A percentile compares a stretch with the other conserved stretches of the same genome.
phyloP scores from a whole-genome alignment of 1,140 invertebrate species.

The Tetramorium parvispinum region DNA sequence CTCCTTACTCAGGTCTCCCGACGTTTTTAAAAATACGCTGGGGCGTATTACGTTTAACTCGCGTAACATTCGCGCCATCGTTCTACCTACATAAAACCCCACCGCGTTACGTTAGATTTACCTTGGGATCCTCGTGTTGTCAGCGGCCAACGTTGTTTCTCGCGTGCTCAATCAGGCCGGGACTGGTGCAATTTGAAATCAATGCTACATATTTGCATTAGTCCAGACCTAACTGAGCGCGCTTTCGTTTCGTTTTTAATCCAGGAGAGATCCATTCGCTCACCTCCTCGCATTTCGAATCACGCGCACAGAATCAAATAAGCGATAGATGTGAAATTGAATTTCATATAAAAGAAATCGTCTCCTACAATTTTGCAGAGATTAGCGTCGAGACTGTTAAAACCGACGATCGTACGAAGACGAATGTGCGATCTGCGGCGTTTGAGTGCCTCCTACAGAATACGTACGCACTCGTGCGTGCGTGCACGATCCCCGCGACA shows the following conservation, averaged over 20 bases:
- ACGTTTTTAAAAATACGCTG: constrained; percentile 8
- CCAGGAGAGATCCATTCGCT: neutral
- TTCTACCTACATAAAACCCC: neutral
- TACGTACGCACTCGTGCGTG: neutral
- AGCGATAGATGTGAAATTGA: neutral
- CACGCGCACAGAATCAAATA: neutral
- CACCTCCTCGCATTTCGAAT: neutral
- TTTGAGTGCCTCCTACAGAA: no score
- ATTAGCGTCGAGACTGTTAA: neutral
- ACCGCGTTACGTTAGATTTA: neutral
- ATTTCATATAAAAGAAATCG: neutral
- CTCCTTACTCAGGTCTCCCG: constrained; percentile 50
- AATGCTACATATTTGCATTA: constrained; percentile 81
- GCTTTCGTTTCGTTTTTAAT: neutral
- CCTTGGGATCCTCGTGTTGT: neutral
- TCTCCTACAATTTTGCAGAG: neutral
- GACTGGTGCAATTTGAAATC: constrained; percentile 82
- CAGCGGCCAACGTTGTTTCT: constrained; percentile 40
- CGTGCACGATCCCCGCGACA: constrained; percentile 56
- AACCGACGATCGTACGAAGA: no score
- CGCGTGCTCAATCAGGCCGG: constrained; percentile 80
- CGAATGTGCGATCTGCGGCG: no score
- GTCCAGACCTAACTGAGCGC: constrained; percentile 77
- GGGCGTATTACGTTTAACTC: neutral
- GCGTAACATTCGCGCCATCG: neutral